These are phyloP conservation scores for Pocillopora meandrina DNA, from an alignment of 92 coral and sea anemone genomes.

Conservation along the genomic window DNA sequence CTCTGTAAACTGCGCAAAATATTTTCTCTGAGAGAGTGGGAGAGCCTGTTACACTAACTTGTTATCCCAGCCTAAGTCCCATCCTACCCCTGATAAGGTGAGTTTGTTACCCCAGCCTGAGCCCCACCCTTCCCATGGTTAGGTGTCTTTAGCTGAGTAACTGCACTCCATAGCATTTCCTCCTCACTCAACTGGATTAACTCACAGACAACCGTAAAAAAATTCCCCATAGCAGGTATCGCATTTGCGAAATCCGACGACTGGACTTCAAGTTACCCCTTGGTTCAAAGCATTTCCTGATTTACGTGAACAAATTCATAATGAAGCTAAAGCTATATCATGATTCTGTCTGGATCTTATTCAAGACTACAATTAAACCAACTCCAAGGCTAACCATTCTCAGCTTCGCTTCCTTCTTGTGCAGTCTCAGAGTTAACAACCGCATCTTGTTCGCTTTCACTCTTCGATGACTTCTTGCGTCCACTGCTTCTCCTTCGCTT, in stretches of 20 bases:
- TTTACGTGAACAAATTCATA: not conserved
- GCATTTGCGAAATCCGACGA: too few species aligned
- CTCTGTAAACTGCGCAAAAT: slow-evolving; percentile 2
- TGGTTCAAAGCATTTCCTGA: not conserved
- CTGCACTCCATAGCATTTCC: too few species aligned
- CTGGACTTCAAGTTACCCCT: too few species aligned
- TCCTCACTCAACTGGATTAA: not conserved
- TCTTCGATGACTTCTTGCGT: slow-evolving; percentile 65
- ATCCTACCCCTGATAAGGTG: not conserved
- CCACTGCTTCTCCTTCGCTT: slow-evolving; percentile 66
- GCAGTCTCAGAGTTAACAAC: not conserved
- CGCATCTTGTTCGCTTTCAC: slow-evolving; percentile 69
- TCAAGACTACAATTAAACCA: not conserved
- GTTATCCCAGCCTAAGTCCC: not conserved
- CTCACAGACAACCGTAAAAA: not conserved
- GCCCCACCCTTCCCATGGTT: not conserved
- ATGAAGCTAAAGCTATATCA: not conserved
- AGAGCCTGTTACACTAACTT: not conserved
- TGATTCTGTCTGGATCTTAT: not conserved
- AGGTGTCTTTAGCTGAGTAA: too few species aligned
- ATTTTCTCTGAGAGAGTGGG: not conserved
- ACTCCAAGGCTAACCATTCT: not conserved
- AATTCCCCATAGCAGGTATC: not conserved
- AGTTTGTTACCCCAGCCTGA: not conserved
- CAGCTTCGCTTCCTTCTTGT: slow-evolving; percentile 6